Percentiles rank a stretch among this genome's conserved stretches.
Conservation (phyloP, 2,113 vertebrate genomes). For the Macquaria ambigua region DNA sequence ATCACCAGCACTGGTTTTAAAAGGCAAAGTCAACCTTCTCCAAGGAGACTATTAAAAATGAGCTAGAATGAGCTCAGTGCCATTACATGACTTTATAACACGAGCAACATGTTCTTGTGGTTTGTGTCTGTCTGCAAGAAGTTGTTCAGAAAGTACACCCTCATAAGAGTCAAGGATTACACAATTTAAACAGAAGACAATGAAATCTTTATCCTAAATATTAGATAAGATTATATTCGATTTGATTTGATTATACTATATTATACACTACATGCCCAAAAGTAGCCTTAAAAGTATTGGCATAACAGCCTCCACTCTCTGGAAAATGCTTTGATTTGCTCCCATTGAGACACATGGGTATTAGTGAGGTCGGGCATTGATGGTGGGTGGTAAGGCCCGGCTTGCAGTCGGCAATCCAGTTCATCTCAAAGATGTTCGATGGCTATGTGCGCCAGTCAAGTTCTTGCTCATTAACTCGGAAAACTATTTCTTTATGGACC, state of each 20-base stretch:
- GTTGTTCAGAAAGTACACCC: slow-evolving; percentile 20
- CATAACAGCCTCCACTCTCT: too few relatives aligned
- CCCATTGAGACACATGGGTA: background rate
- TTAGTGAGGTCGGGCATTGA: background rate
- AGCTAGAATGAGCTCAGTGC: slow-evolving; percentile 68
- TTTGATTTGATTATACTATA: too few relatives aligned
- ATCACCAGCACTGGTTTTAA: slow-evolving; percentile 64
- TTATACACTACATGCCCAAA: background rate
- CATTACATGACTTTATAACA: slow-evolving; percentile 67
- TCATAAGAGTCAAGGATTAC: slow-evolving; percentile 11
- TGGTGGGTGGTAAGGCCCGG: background rate
- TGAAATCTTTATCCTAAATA: background rate
- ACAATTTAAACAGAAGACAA: background rate
- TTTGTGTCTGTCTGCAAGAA: slow-evolving; percentile 34
- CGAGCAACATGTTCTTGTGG: slow-evolving; percentile 58
- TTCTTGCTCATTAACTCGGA: background rate
- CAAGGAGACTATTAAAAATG: slow-evolving; percentile 69
- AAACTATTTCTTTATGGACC: background rate
- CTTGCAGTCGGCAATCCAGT: background rate
- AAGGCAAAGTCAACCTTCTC: slow-evolving; percentile 70
- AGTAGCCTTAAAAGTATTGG: too few relatives aligned
- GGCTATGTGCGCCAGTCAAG: background rate
- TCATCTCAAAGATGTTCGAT: background rate
- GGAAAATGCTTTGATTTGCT: too few relatives aligned
- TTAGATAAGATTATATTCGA: background rate